Percentiles rank a stretch among this genome's conserved stretches.
phyloP scores from a whole-genome alignment of 2,797 vertebrate genomes.

The Atherinosoma microstoma region DNA sequence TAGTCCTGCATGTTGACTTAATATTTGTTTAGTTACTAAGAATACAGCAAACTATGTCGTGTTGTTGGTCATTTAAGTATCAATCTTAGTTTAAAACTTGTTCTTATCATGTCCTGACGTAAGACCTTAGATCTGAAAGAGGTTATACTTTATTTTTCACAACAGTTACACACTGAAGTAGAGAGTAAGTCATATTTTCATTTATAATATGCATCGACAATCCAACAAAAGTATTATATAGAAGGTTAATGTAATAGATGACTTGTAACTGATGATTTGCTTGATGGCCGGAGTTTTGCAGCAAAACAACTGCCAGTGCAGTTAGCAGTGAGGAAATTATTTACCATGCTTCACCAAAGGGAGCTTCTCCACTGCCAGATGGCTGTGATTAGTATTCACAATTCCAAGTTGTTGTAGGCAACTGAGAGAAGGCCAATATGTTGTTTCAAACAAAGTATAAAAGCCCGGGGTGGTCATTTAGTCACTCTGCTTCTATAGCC shows the following conservation, averaged over 20 bases:
- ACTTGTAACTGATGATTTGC: conserved; percentile 16
- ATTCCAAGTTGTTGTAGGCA: conserved; percentile 64
- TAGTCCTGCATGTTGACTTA: neutral
- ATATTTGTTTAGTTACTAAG: neutral
- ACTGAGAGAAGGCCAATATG: conserved; percentile 63
- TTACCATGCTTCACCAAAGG: conserved; percentile 55
- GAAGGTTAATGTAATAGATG: conserved; percentile 9
- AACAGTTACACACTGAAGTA: neutral
- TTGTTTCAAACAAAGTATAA: conserved; percentile 65
- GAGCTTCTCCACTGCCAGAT: conserved; percentile 58
- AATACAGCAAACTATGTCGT: neutral
- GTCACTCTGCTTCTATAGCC: conserved; percentile 34
- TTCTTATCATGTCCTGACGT: neutral
- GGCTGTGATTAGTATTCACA: conserved; percentile 71
- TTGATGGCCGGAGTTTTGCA: neutral
- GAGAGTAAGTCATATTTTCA: neutral
- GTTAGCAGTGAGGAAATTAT: conserved; percentile 44
- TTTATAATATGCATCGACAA: neutral
- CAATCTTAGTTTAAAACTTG: neutral
- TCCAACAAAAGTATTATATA: neutral
- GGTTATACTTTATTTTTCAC: neutral
- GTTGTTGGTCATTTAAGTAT: neutral
- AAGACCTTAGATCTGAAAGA: neutral
- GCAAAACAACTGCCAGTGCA: conserved; percentile 13
- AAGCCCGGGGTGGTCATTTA: conserved; percentile 46